phyloP scores from a whole-genome alignment of 2,888 invertebrate genomes.

The Noctua pronuba region DNA sequence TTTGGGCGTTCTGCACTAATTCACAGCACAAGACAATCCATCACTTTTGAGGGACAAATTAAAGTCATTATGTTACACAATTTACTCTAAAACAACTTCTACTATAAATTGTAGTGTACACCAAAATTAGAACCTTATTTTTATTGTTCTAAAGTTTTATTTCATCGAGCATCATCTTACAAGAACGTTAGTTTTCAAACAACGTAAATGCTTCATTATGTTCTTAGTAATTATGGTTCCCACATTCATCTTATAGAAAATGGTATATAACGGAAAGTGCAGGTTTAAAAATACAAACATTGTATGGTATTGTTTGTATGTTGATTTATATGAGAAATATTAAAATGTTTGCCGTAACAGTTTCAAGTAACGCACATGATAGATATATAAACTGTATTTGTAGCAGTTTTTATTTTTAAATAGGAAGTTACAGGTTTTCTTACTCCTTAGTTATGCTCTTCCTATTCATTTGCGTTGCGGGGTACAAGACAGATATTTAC shows the following conservation, averaged over 20 bases:
- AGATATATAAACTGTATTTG: background rate
- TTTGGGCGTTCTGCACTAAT: constrained; percentile 32
- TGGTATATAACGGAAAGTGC: constrained; percentile 40
- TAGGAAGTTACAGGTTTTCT: background rate
- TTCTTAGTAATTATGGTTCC: constrained; percentile 58
- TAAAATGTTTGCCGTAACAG: constrained; percentile 8
- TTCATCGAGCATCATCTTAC: constrained; percentile 4
- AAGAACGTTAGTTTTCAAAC: constrained; percentile 42
- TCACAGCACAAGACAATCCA: constrained; percentile 37
- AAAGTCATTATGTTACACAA: constrained; percentile 45
- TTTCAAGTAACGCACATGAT: background rate
- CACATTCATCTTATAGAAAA: constrained; percentile 62
- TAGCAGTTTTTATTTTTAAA: background rate
- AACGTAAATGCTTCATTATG: constrained; percentile 56
- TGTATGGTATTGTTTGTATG: constrained; percentile 34
- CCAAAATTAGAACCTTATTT: constrained; percentile 12
- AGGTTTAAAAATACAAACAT: constrained; percentile 58
- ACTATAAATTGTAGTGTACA: background rate
- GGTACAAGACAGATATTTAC: too few relatives aligned
- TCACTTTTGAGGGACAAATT: constrained; percentile 44
- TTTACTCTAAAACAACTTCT: constrained; percentile 31
- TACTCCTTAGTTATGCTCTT: too few relatives aligned
- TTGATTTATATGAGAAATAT: constrained; percentile 47
- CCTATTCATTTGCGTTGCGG: background rate
- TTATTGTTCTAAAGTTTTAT: background rate